Base-by-base conservation (phyloP, 1,140 invertebrate species). In the Papilio xuthus region DNA sequence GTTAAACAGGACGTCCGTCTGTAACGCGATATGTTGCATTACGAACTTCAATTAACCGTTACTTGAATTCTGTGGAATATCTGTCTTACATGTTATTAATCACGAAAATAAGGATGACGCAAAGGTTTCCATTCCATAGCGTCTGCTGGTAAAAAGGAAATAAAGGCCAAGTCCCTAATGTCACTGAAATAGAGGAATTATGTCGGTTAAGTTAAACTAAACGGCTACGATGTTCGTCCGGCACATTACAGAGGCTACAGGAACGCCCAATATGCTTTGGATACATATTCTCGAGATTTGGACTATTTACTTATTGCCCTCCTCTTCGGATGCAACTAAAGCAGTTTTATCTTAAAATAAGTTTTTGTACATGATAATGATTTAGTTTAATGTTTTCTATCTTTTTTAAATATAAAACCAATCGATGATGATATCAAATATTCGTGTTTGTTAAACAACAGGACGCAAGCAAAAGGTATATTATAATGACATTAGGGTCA, bases 11-110 rank as follows among this genome's bases (percentile, higher is more conserved):
- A 32, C 53, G 74, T 37, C 53, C 53, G 74, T n/a, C 53, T 10
- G 74, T 76, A 76, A 76, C 28, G 53, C 53, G 74, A 76, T 67
- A 67, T 67, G 26, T 67, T 28, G 60, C 12, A 28, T 67, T 67
- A 26, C 60, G 26, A 67, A 28, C 23, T 67, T 67, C 60, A 67
- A 26, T 67, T 67, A 28, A 28, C 60, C 60, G 60, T 67, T 67
- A 67, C 13, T 67, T 60, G 2, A 60, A 23, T 67, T 67, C 26
- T 28, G 60, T 32, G 60, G 26, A 67, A 67, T 4, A 67, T 67
- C 60, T 67, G 60, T 28, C 60, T 67, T 67, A 67, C 13, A 12
- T 15, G 60, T 67, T 28, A 67, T 67, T 67, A 67, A 67, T 67
- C 26, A 28, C 28, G 12, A 28, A 0, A 67, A 37, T 6, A 67